Evolutionary conservation across 2,113 vertebrate species (phyloP).

Genomic region (Ivindomyrus marchei): DNA sequence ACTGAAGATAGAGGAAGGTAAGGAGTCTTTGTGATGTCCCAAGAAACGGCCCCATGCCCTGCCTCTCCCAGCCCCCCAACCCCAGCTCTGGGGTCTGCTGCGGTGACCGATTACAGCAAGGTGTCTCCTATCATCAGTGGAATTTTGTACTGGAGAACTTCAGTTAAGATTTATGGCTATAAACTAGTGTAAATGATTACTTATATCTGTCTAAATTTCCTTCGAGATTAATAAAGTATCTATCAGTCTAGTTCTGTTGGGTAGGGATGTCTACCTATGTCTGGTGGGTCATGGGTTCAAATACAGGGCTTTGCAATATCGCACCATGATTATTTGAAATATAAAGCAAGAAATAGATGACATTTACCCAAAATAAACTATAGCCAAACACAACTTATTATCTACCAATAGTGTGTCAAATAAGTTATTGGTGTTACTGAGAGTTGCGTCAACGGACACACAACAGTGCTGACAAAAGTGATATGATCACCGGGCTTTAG

Average conservation of each 20-base stretch:
- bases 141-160: background rate
- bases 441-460: background rate
- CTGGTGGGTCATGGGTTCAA: background rate
- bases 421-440: background rate
- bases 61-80: background rate
- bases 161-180: background rate
- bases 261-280: background rate
- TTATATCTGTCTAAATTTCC: too few species aligned
- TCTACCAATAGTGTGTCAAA: background rate
- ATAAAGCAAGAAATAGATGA: background rate
- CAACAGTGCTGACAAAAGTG: background rate
- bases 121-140: background rate
- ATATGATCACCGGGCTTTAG: background rate
- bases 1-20: constrained; percentile 78
- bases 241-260: background rate
- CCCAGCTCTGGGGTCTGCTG: background rate
- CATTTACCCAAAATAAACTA: background rate
- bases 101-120: background rate
- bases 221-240: too few species aligned
- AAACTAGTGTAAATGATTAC: too few species aligned
- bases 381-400: background rate
- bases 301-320: background rate
- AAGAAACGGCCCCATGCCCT: background rate
- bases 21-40: constrained; percentile 3
- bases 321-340: background rate